Conservation (phyloP, 2,888 invertebrate genomes). For the Phortica magna region DNA sequence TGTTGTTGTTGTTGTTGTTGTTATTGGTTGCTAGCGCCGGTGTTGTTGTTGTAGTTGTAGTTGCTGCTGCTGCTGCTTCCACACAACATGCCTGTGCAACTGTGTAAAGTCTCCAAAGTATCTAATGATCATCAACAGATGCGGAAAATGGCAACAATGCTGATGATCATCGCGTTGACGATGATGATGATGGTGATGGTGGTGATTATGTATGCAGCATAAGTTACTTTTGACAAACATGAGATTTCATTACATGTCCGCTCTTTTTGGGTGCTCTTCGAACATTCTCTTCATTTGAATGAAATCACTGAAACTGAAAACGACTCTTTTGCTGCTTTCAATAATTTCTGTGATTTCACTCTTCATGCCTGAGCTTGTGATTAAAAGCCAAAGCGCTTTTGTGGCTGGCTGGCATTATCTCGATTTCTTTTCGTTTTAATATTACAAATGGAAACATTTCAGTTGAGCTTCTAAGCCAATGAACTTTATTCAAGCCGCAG, state of each 20-base stretch:
- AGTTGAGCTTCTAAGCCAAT: no score
- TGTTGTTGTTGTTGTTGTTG: conserved; percentile 31
- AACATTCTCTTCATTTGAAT: not conserved
- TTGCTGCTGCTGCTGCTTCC: conserved; percentile 39
- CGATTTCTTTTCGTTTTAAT: no score
- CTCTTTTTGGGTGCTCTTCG: not conserved
- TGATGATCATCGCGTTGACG: not conserved
- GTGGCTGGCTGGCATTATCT: no score
- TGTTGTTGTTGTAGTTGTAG: conserved; percentile 30
- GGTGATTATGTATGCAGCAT: not conserved
- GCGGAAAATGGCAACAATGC: conserved; percentile 24
- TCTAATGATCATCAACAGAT: conserved; percentile 27
- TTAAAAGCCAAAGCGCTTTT: no score
- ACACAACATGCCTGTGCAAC: not conserved
- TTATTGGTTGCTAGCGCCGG: conserved; percentile 42
- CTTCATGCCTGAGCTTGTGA: no score
- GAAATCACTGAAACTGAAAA: not conserved
- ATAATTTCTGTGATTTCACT: no score
- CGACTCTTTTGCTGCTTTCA: not conserved
- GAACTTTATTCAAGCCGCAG: no score
- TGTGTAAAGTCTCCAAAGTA: conserved; percentile 18
- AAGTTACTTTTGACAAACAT: not conserved
- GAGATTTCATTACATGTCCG: not conserved
- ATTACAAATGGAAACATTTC: no score
- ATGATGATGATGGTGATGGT: not conserved